Percentiles rank a stretch among this genome's conserved stretches.
Evolutionary conservation across 2,113 vertebrate genomes (phyloP).

Genomic region (Chaetodon auriga): DNA sequence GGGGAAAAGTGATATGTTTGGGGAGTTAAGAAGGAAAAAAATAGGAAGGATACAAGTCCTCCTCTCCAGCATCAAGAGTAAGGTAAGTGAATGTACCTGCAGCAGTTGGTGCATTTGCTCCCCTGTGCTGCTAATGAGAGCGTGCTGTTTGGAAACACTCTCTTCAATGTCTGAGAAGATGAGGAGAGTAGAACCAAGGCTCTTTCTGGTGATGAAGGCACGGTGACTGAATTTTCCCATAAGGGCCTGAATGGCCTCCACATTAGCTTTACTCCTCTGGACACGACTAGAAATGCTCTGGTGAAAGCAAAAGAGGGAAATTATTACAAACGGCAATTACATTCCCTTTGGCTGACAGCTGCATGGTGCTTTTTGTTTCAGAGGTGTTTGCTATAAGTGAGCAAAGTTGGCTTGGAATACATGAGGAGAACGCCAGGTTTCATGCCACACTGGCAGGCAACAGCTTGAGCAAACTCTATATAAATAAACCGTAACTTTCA

Average conservation of each 20-base stretch:
- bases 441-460: background rate
- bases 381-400: constrained; percentile 15
- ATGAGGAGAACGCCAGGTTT: background rate
- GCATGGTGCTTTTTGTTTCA: constrained; percentile 16
- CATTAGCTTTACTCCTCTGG: constrained; percentile 82
- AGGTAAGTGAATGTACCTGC: constrained; percentile 58
- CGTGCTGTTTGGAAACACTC: constrained; percentile 72
- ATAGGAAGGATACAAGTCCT: background rate
- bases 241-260: constrained; percentile 79
- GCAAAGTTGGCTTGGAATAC: constrained; percentile 1
- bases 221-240: constrained; percentile 75
- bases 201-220: constrained; percentile 77
- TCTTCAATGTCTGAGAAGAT: constrained; percentile 77
- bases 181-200: constrained; percentile 68
- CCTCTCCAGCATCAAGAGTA: background rate
- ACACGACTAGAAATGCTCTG: constrained; percentile 77
- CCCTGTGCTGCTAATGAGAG: constrained; percentile 71
- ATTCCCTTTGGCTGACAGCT: constrained; percentile 16
- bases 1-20: background rate
- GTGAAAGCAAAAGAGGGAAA: constrained; percentile 21
- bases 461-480: background rate
- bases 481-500: background rate
- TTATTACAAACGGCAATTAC: constrained; percentile 3
- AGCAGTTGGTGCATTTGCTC: constrained; percentile 77
- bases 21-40: too few species aligned